Evolutionary conservation across 2,797 vertebrate genomes (phyloP).

Genomic region (Sebastes glaucus): DNA sequence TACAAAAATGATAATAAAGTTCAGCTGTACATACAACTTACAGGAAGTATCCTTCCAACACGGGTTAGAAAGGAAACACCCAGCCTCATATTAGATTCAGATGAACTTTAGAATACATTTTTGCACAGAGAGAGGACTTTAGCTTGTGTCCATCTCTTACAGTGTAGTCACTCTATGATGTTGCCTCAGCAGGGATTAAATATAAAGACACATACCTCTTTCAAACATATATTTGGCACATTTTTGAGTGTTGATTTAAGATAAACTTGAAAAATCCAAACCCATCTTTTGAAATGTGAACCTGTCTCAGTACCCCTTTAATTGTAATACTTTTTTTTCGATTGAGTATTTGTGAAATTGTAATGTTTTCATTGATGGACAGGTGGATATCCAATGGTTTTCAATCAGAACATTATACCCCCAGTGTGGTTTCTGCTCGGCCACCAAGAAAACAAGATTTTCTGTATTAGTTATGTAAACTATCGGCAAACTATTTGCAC

Average conservation of each 20-base stretch:
- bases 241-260: background rate
- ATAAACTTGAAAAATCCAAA: background rate
- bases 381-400: background rate
- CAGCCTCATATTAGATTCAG: background rate
- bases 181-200: background rate
- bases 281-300: background rate
- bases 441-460: background rate
- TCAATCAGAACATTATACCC: background rate
- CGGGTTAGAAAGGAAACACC: background rate
- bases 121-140: background rate
- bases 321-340: background rate
- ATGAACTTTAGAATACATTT: background rate
- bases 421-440: background rate
- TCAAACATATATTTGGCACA: background rate
- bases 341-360: background rate
- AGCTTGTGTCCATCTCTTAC: background rate
- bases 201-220: background rate
- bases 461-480: background rate
- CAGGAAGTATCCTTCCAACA: background rate
- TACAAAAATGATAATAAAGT: background rate
- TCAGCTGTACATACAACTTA: background rate
- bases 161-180: background rate
- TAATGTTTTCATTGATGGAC: background rate
- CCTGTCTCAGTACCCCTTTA: background rate
- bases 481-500: background rate